Evolutionary conservation across 2,113 vertebrate species (phyloP).

Genomic region (Lagopus muta): DNA sequence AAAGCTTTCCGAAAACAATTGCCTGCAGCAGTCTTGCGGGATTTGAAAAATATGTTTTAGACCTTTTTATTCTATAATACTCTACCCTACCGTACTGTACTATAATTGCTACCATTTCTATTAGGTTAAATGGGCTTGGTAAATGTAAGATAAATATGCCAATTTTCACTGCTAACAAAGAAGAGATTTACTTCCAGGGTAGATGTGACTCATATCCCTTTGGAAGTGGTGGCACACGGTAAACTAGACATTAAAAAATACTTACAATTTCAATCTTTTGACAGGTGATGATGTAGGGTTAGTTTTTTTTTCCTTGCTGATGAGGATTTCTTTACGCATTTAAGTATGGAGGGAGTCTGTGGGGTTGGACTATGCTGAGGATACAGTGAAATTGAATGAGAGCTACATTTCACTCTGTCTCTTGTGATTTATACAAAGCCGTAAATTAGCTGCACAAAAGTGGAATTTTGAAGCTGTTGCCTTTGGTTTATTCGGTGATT

Average conservation of each 20-base stretch:
- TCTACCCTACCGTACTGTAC: background rate
- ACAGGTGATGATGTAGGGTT: background rate
- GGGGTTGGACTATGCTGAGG: background rate
- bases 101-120: background rate
- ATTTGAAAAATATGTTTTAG: background rate
- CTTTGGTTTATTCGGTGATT: background rate
- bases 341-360: background rate
- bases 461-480: background rate
- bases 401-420: background rate
- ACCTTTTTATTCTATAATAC: background rate
- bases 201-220: background rate
- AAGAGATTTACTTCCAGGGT: background rate
- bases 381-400: accelerated
- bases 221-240: background rate
- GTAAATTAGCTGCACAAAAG: background rate
- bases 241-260: background rate
- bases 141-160: background rate
- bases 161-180: background rate
- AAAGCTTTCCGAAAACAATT: background rate
- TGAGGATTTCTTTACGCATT: accelerated
- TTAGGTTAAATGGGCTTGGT: background rate
- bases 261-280: background rate
- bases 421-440: background rate
- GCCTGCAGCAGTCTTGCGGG: background rate
- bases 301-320: background rate